Conservation (phyloP, 2,888 invertebrate genomes). For the Eucera pruinosa region DNA sequence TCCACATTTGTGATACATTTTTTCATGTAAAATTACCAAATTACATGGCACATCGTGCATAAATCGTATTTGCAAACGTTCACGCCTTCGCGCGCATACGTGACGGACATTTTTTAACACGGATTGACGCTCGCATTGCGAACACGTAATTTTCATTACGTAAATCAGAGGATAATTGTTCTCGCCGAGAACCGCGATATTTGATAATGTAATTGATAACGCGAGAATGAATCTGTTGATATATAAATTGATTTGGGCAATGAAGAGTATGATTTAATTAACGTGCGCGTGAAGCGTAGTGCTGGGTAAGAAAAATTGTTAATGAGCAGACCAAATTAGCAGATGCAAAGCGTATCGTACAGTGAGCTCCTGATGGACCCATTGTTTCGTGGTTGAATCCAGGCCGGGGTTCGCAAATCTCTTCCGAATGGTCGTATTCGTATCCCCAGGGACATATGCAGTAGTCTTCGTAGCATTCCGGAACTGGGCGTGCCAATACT, state of each 20-base stretch:
- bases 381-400: constrained; percentile 82
- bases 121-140: background rate
- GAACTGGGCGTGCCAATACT: constrained; percentile 81
- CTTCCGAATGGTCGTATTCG: constrained; percentile 79
- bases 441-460: constrained; percentile 85
- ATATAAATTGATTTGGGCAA: background rate
- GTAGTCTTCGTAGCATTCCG: constrained; percentile 84
- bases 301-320: constrained; percentile 23
- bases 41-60: no score
- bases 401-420: constrained; percentile 81
- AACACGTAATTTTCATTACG: background rate
- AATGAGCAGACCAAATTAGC: constrained; percentile 40
- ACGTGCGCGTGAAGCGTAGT: constrained; percentile 7
- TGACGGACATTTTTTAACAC: background rate
- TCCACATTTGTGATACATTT: no score
- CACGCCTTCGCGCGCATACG: background rate
- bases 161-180: no score
- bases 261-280: background rate
- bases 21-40: no score
- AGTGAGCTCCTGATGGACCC: constrained; percentile 83
- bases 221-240: background rate
- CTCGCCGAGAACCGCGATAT: no score
- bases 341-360: constrained; percentile 76
- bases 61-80: constrained; percentile 16
- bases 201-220: background rate